Percentiles rank a stretch among this genome's conserved stretches.
phyloP scores from a whole-genome alignment of 1,140 invertebrate genomes.

The Caenorhabditis inopinata region DNA sequence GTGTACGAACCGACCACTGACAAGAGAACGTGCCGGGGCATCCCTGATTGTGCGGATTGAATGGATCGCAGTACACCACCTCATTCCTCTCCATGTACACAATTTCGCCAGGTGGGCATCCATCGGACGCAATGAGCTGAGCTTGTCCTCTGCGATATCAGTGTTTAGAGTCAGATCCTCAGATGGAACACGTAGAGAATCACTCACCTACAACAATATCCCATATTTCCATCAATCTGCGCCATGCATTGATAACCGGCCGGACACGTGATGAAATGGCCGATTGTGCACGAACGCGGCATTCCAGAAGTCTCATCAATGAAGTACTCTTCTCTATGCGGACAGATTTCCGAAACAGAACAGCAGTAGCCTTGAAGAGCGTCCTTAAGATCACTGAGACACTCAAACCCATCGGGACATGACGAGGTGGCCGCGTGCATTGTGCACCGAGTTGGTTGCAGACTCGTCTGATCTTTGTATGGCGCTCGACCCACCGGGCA shows the following conservation, averaged over 20 bases:
- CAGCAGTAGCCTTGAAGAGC: conserved; percentile 51
- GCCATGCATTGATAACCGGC: conserved; percentile 46
- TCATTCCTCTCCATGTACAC: conserved; percentile 52
- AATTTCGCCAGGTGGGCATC: conserved; percentile 48
- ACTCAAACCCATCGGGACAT: conserved; percentile 48
- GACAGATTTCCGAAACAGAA: conserved; percentile 48
- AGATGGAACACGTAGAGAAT: too few species aligned
- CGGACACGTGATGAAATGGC: conserved; percentile 50
- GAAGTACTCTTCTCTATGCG: conserved; percentile 47
- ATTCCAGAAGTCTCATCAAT: conserved; percentile 44
- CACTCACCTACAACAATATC: conserved; percentile 38
- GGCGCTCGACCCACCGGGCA: conserved; percentile 46
- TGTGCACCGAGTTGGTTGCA: conserved; percentile 45
- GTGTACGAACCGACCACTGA: conserved; percentile 47
- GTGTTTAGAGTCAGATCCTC: too few species aligned
- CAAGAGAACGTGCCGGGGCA: conserved; percentile 44
- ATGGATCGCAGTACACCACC: conserved; percentile 44
- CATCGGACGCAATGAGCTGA: conserved; percentile 30
- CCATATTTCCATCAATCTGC: conserved; percentile 41
- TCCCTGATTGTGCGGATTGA: conserved; percentile 45
- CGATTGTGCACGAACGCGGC: conserved; percentile 49
- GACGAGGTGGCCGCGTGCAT: conserved; percentile 43
- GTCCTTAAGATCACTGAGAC: conserved; percentile 40
- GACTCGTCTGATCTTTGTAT: conserved; percentile 44
- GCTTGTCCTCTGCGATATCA: conserved; percentile 43